Evolutionary conservation across 64 coral and sea anemone species (phyloP).

Genomic region (Cladopsammia gracilis): DNA sequence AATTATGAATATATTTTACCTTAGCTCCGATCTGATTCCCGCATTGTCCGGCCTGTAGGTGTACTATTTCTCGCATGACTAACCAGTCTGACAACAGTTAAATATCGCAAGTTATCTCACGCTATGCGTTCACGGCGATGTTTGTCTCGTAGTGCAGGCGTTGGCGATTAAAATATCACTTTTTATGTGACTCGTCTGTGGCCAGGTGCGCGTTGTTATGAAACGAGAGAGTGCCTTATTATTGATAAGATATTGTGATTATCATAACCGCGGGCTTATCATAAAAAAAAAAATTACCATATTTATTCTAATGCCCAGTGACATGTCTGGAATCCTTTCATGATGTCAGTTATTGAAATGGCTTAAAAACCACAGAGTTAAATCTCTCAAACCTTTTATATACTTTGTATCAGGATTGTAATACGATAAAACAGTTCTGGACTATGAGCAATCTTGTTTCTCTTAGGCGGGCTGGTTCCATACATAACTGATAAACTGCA

Average conservation of each 20-base stretch:
- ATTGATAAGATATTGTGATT: neutral
- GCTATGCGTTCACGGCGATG: neutral
- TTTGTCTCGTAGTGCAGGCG: neutral
- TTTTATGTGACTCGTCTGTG: neutral
- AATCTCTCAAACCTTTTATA: no score
- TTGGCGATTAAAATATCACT: neutral
- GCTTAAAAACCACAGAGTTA: no score
- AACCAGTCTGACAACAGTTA: neutral
- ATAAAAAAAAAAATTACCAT: neutral
- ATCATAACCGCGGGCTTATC: neutral
- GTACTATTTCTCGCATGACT: slow-evolving; percentile 73
- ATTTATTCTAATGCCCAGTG: neutral
- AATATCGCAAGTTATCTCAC: neutral
- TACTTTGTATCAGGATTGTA: no score
- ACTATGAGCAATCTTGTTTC: no score
- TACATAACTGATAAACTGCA: no score
- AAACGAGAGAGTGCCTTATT: slow-evolving; percentile 24
- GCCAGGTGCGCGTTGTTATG: slow-evolving; percentile 30
- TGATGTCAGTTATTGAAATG: no score
- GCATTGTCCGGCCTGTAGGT: slow-evolving; percentile 68
- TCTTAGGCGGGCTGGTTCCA: no score
- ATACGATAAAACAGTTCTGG: no score
- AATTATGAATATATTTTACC: slow-evolving; percentile 11
- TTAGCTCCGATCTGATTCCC: slow-evolving; percentile 79
- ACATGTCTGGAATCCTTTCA: no score